Conservation (phyloP, 35 echinoderm and acorn worm species). For the Apostichopus japonicus region DNA sequence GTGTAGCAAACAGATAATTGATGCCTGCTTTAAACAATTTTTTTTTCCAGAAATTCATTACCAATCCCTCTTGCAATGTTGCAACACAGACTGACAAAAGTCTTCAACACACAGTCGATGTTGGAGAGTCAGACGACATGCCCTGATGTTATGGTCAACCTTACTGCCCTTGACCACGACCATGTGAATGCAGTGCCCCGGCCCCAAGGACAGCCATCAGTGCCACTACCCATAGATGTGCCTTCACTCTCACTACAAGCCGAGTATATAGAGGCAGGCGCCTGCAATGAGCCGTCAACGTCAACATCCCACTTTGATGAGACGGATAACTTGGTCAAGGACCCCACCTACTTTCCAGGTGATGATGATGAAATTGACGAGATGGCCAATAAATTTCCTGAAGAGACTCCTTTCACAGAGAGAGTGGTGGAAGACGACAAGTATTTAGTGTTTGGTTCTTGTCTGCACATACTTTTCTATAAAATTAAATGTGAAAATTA, state of each 20-base stretch:
- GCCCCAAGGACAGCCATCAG: too few relatives aligned
- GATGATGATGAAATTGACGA: conserved; percentile 24
- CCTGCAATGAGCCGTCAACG: background rate
- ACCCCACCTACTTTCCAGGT: background rate
- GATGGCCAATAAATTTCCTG: background rate
- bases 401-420: background rate
- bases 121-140: background rate
- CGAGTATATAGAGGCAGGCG: too few relatives aligned
- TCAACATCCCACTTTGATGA: background rate
- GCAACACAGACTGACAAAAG: background rate
- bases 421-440: conserved; percentile 17
- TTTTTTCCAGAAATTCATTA: background rate
- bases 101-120: background rate
- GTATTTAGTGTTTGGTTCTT: conserved; percentile 32
- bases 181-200: too few relatives aligned
- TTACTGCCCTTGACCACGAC: too few relatives aligned
- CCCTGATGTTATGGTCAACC: conserved; percentile 17
- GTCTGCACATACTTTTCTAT: conserved; percentile 22
- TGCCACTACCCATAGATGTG: background rate
- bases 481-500: conserved; percentile 6
- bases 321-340: background rate
- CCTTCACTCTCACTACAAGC: background rate
- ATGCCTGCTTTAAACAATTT: too few relatives aligned
- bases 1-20: too few relatives aligned
- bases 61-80: background rate